Evolutionary conservation across 2,888 invertebrate species (phyloP).

Genomic region (Mesopsocus fuscifrons): DNA sequence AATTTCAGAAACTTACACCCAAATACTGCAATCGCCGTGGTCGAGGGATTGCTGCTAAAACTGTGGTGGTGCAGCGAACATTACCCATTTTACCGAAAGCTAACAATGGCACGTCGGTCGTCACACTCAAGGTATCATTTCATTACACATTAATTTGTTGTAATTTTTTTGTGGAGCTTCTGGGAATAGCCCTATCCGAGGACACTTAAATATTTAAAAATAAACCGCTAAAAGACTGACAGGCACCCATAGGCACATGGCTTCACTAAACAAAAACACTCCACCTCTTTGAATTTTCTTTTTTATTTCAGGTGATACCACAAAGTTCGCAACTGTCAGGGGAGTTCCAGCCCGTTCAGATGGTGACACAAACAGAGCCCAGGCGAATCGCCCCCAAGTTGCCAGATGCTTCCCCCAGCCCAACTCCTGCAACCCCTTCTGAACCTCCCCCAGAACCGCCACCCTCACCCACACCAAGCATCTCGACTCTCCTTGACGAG

Average conservation of each 20-base stretch:
- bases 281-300: background rate
- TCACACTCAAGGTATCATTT: constrained; percentile 26
- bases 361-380: constrained; percentile 12
- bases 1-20: constrained; percentile 27
- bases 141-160: too few species aligned
- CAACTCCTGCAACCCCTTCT: background rate
- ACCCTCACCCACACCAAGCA: constrained; percentile 20
- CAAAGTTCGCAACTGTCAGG: constrained; percentile 17
- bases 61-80: constrained; percentile 56
- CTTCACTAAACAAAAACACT: too few species aligned
- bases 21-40: constrained; percentile 27
- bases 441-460: background rate
- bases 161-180: background rate
- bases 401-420: constrained; percentile 12
- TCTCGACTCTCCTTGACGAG: constrained; percentile 17
- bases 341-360: constrained; percentile 15
- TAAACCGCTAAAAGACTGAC: too few species aligned
- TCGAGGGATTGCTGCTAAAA: constrained; percentile 29
- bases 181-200: too few species aligned
- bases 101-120: constrained; percentile 28
- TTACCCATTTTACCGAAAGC: constrained; percentile 44
- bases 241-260: too few species aligned
- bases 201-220: background rate
- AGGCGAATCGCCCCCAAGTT: constrained; percentile 16
- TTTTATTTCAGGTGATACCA: constrained; percentile 12